Percentiles rank a stretch among this genome's conserved stretches.
Evolutionary conservation across 2,113 vertebrate species (phyloP).

Genomic region (Tachysurus vachellii): DNA sequence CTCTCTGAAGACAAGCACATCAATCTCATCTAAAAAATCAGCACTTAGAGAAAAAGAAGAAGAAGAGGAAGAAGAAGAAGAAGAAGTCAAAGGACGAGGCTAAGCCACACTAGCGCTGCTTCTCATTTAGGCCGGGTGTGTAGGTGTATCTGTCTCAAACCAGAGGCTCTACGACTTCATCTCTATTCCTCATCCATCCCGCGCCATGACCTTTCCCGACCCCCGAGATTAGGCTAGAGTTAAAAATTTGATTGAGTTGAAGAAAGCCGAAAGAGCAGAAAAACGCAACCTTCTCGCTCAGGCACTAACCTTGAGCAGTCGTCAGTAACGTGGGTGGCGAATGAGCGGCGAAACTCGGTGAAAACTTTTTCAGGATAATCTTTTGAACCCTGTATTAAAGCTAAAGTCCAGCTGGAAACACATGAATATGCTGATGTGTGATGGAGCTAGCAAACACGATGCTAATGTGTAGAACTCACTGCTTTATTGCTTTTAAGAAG

Average conservation of each 20-base stretch:
- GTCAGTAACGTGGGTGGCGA: neutral
- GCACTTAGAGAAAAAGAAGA: slow-evolving; percentile 1
- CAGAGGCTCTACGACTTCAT: slow-evolving; percentile 56
- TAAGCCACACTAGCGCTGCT: slow-evolving; percentile 3
- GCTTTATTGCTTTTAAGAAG: neutral
- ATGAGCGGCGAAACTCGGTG: neutral
- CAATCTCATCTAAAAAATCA: slow-evolving; percentile 20
- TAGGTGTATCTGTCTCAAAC: slow-evolving; percentile 45
- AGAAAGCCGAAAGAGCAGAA: slow-evolving; percentile 53
- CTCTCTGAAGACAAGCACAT: slow-evolving; percentile 4
- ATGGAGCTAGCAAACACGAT: neutral
- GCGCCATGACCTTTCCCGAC: slow-evolving; percentile 66
- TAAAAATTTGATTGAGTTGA: slow-evolving; percentile 68
- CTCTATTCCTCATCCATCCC: slow-evolving; percentile 63
- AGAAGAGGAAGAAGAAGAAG: neutral
- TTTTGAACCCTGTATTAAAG: neutral
- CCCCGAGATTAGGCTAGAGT: slow-evolving; percentile 63
- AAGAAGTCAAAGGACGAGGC: neutral
- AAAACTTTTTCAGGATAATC: neutral
- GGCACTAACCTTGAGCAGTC: slow-evolving; percentile 69
- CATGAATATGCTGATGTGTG: neutral
- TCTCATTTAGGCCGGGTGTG: slow-evolving; percentile 42
- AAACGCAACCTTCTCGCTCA: slow-evolving; percentile 64
- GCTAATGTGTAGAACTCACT: neutral
- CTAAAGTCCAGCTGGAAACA: neutral